Evolutionary conservation across 2,113 vertebrate genomes (phyloP).

Genomic region (Rhinoptilus africanus): DNA sequence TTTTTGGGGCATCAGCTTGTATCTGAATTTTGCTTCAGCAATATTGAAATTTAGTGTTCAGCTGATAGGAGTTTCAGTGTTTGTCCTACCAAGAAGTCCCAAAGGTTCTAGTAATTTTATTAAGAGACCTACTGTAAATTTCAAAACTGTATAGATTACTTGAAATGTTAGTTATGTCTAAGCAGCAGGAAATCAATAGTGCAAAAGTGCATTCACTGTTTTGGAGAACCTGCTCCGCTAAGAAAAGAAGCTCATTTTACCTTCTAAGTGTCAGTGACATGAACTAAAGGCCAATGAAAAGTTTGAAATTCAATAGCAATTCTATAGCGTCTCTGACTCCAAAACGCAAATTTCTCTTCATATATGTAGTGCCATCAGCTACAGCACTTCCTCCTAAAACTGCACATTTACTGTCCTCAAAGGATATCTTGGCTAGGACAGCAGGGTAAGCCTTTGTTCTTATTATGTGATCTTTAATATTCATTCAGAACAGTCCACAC

Average conservation of each 20-base stretch:
- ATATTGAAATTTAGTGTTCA: neutral
- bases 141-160: conserved; percentile 62
- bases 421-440: neutral
- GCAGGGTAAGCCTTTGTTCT: neutral
- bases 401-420: neutral
- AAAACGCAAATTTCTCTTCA: neutral
- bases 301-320: neutral
- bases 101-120: conserved; percentile 31
- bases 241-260: neutral
- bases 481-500: neutral
- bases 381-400: neutral
- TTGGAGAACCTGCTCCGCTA: neutral
- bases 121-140: conserved; percentile 66
- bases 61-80: neutral
- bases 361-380: neutral
- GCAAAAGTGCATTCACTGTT: conserved; percentile 36
- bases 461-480: neutral
- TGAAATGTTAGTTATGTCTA: conserved; percentile 53
- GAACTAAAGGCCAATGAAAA: neutral
- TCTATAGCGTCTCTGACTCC: neutral
- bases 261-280: neutral
- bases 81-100: conserved; percentile 29
- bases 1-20: neutral
- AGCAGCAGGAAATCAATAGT: conserved; percentile 59
- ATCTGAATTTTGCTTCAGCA: neutral